Conservation (phyloP, 2,888 invertebrate genomes). For the Mamestra brassicae region DNA sequence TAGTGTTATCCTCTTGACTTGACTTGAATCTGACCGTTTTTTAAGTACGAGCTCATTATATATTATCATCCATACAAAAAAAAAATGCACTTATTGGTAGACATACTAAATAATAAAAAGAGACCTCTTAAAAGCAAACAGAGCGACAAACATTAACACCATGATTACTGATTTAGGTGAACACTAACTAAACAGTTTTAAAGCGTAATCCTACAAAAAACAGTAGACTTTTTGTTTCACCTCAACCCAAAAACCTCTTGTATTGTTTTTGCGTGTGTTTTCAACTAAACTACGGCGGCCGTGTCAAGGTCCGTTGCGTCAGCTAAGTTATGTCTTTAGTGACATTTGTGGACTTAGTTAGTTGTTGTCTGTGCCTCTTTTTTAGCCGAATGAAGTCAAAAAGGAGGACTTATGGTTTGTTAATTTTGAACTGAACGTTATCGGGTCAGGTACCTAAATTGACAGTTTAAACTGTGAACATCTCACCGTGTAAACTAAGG, state of each 20-base stretch:
- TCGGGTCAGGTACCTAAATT: too few relatives aligned
- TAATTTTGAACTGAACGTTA: too few relatives aligned
- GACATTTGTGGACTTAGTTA: conserved; percentile 10
- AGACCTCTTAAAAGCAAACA: neutral
- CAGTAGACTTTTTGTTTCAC: neutral
- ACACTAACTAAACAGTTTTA: neutral
- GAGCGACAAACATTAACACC: neutral
- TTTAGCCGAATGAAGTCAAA: neutral
- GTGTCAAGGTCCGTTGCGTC: conserved; percentile 8
- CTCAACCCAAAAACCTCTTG: conserved; percentile 6
- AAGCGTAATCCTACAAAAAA: neutral
- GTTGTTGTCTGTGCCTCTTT: neutral
- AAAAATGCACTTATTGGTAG: too few relatives aligned
- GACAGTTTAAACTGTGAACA: too few relatives aligned
- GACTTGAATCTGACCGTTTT: too few relatives aligned
- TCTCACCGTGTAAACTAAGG: too few relatives aligned
- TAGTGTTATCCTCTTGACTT: too few relatives aligned
- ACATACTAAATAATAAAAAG: neutral
- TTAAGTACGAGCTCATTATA: too few relatives aligned
- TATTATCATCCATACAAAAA: too few relatives aligned
- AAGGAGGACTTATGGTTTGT: too few relatives aligned
- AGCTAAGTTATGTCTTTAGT: neutral
- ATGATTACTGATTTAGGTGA: neutral
- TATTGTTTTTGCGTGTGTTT: conserved; percentile 8
- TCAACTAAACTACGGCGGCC: neutral